Evolutionary conservation across 2,888 invertebrate genomes (phyloP).

Genomic region (Strigamia crassipes): DNA sequence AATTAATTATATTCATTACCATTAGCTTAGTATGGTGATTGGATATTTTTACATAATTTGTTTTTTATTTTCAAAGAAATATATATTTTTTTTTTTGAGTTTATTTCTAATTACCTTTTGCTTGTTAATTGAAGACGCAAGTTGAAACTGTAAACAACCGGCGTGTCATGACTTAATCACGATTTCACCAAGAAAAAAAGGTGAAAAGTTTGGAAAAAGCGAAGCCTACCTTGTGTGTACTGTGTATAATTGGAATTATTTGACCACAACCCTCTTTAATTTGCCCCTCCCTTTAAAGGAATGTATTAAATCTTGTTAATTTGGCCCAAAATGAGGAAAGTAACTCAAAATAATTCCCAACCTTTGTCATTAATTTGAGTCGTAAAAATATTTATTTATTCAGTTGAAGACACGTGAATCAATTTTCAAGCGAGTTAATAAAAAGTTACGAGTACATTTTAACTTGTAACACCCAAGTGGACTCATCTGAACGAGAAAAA

Average conservation of each 20-base stretch:
- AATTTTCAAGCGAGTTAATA: constrained; percentile 10
- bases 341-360: constrained; percentile 10
- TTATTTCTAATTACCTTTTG: neutral
- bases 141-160: constrained; percentile 14
- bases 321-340: constrained; percentile 35
- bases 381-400: constrained; percentile 27
- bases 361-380: constrained; percentile 20
- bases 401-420: constrained; percentile 21
- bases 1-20: neutral
- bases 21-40: neutral
- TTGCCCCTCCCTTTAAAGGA: constrained; percentile 21
- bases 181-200: neutral
- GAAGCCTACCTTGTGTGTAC: neutral
- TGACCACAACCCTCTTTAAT: neutral
- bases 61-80: neutral
- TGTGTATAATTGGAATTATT: neutral
- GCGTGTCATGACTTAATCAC: constrained; percentile 5
- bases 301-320: constrained; percentile 36
- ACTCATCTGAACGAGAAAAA: neutral
- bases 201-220: neutral
- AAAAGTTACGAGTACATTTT: constrained; percentile 22
- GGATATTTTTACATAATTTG: neutral
- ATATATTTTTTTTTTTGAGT: neutral
- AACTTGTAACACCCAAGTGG: constrained; percentile 29
- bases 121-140: constrained; percentile 22